phyloP scores from a whole-genome alignment of 2,888 invertebrate species.

The Marronus borbonicus region DNA sequence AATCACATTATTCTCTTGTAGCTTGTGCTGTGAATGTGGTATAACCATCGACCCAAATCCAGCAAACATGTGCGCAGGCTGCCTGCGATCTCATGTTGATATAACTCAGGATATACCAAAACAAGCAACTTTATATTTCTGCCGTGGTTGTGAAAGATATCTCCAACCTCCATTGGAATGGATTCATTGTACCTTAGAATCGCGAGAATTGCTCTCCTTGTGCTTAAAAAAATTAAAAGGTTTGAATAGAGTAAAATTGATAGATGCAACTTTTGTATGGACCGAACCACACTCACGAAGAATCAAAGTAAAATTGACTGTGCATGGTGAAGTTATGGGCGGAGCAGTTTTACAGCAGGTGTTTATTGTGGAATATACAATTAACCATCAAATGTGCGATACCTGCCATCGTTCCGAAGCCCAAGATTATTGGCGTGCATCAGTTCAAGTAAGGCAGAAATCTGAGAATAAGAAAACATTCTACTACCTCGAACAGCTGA shows the following conservation, averaged over 20 bases:
- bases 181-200: conserved; percentile 90
- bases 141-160: conserved; percentile 95
- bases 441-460: conserved; percentile 90
- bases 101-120: conserved; percentile 98
- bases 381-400: conserved; percentile 96
- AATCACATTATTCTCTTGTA: conserved; percentile 63
- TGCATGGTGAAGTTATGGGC: conserved; percentile 95
- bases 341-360: conserved; percentile 95
- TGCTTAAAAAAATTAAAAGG: conserved; percentile 96
- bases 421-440: conserved; percentile 96
- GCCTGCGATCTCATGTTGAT: conserved; percentile 91
- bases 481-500: conserved; percentile 96
- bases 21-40: conserved; percentile 96
- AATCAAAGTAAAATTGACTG: conserved; percentile 94
- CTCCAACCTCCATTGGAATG: conserved; percentile 93
- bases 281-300: conserved; percentile 99
- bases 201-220: conserved; percentile 88
- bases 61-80: conserved; percentile 97
- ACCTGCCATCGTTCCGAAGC: conserved; percentile 98
- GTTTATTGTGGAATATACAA: conserved; percentile 93
- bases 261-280: conserved; percentile 98
- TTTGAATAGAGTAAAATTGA: conserved; percentile 88
- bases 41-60: conserved; percentile 94
- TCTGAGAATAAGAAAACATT: conserved; percentile 97
- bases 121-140: conserved; percentile 91